Evolutionary conservation across 2,797 vertebrate species (phyloP).

Genomic region (Corythornis leucogaster): DNA sequence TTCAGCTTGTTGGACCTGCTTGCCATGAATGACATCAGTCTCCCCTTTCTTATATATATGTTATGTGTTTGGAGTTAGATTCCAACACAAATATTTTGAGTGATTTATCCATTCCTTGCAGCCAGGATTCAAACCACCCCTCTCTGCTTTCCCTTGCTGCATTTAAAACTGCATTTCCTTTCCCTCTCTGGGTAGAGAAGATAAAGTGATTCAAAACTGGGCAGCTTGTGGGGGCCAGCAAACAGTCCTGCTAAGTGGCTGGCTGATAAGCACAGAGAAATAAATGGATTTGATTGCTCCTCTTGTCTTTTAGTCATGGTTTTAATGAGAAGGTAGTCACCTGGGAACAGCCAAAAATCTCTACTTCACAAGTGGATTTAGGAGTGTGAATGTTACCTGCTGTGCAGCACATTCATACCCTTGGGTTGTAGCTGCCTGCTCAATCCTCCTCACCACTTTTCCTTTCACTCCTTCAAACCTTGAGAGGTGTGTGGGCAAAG

Average conservation of each 20-base stretch:
- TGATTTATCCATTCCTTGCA: background rate
- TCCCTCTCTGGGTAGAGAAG: background rate
- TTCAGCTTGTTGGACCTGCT: background rate
- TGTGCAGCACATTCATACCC: background rate
- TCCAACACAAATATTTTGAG: background rate
- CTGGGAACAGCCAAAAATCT: background rate
- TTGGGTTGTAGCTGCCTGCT: background rate
- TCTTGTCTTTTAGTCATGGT: background rate
- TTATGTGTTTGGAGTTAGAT: background rate
- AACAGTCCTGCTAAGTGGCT: background rate
- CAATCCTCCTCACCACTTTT: background rate
- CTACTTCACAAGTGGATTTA: accelerated
- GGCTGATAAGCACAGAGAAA: background rate
- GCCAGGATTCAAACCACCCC: background rate
- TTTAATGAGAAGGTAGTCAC: background rate
- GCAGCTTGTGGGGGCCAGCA: background rate
- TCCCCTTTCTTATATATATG: background rate
- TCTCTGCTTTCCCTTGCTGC: background rate
- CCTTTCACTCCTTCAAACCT: too few species aligned
- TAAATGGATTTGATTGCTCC: accelerated
- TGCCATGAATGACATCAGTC: background rate
- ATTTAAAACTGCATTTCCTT: background rate
- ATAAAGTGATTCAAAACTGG: background rate
- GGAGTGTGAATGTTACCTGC: accelerated
- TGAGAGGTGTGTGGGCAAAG: background rate